Evolutionary conservation across 2,113 vertebrate species (phyloP).

Genomic region (Heptranchias perlo): DNA sequence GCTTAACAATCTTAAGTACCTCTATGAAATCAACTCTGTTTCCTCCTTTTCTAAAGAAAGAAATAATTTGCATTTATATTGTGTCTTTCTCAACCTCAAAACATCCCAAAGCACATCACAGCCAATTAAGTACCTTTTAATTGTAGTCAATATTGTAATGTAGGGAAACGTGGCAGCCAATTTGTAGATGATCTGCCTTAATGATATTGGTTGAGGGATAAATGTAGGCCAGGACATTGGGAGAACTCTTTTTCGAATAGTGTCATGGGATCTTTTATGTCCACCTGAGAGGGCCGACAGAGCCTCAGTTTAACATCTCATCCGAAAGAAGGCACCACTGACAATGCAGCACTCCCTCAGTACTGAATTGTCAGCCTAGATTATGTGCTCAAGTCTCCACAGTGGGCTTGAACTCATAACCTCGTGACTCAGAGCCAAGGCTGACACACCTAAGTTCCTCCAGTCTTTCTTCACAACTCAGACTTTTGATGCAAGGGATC

Average conservation of each 20-base stretch:
- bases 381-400: not conserved
- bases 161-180: not conserved
- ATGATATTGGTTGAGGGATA: not conserved
- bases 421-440: not conserved
- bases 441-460: not conserved
- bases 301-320: not conserved
- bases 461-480: not conserved
- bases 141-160: not conserved
- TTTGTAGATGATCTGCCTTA: not conserved
- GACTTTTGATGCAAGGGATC: not conserved
- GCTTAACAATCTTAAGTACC: not conserved
- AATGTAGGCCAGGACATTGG: not conserved
- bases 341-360: not conserved
- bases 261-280: not conserved
- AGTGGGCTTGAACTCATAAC: not conserved
- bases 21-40: not conserved
- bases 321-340: not conserved
- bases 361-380: not conserved
- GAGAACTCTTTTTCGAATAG: not conserved
- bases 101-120: not conserved
- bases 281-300: not conserved
- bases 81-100: not conserved
- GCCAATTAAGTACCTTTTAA: not conserved
- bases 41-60: not conserved
- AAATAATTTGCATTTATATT: not conserved